Evolutionary conservation across 2,797 vertebrate species (phyloP).

Genomic region (Spheniscus humboldti): DNA sequence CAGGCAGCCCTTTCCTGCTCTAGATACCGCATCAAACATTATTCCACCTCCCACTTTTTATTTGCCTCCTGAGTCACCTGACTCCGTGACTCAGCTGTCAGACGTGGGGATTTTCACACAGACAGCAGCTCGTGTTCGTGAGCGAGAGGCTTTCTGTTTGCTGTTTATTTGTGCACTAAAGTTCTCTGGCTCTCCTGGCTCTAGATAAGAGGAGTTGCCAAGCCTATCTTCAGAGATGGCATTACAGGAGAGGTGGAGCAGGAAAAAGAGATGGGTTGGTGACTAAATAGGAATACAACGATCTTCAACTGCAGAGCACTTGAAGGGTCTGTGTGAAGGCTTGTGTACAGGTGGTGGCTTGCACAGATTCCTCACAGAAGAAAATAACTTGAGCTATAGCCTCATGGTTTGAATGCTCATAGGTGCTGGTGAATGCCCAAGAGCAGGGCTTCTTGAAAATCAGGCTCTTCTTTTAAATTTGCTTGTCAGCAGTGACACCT

Average conservation of each 20-base stretch:
- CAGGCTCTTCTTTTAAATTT: background rate
- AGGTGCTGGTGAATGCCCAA: background rate
- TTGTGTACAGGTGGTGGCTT: background rate
- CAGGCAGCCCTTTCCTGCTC: slow-evolving; percentile 4
- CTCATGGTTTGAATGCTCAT: background rate
- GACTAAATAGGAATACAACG: background rate
- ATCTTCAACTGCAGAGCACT: background rate
- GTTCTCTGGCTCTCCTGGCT: background rate
- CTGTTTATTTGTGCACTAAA: background rate
- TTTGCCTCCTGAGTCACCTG: slow-evolving; percentile 35
- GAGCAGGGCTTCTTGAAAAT: background rate
- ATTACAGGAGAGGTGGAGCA: slow-evolving; percentile 10
- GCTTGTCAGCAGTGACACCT: background rate
- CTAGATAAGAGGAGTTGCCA: slow-evolving; percentile 27
- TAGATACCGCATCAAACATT: background rate
- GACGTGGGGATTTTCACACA: slow-evolving; percentile 45
- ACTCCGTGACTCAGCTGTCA: slow-evolving; percentile 17
- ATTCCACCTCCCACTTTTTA: slow-evolving; percentile 48
- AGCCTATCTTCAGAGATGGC: slow-evolving; percentile 19
- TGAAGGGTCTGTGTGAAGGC: background rate
- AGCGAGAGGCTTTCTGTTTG: background rate
- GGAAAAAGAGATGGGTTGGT: background rate
- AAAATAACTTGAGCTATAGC: background rate
- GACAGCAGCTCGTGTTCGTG: background rate
- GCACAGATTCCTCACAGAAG: background rate